Conservation (phyloP, 2,797 vertebrate species). For the Gymnothorax javanicus region DNA sequence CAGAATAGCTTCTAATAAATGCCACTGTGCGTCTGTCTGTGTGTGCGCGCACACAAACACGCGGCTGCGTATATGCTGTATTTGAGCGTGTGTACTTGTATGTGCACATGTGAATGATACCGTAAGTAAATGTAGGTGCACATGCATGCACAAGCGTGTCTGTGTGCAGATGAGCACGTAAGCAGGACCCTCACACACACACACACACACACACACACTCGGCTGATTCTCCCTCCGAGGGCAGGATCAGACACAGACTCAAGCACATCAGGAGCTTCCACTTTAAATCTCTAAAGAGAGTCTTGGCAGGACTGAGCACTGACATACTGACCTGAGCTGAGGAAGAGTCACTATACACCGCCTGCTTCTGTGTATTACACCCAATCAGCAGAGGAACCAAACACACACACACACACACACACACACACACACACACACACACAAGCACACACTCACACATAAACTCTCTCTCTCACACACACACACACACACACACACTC, state of each 20-base stretch:
- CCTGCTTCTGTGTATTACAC: not conserved
- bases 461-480: too few species aligned
- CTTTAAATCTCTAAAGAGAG: not conserved
- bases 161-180: not conserved
- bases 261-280: not conserved
- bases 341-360: not conserved
- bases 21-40: not conserved
- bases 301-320: not conserved
- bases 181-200: too few species aligned
- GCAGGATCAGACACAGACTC: not conserved
- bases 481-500: too few species aligned
- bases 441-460: not conserved
- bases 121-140: not conserved
- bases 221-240: not conserved
- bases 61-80: not conserved
- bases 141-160: not conserved
- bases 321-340: constrained; percentile 29
- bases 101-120: too few species aligned
- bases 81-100: not conserved
- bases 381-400: not conserved
- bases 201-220: too few species aligned
- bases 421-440: not conserved
- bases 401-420: not conserved
- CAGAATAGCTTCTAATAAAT: not conserved
- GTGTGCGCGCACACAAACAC: not conserved